Percentiles rank a stretch among this genome's conserved stretches.
Conservation (phyloP, 2,113 vertebrate genomes). For the Hiodon tergisus region DNA sequence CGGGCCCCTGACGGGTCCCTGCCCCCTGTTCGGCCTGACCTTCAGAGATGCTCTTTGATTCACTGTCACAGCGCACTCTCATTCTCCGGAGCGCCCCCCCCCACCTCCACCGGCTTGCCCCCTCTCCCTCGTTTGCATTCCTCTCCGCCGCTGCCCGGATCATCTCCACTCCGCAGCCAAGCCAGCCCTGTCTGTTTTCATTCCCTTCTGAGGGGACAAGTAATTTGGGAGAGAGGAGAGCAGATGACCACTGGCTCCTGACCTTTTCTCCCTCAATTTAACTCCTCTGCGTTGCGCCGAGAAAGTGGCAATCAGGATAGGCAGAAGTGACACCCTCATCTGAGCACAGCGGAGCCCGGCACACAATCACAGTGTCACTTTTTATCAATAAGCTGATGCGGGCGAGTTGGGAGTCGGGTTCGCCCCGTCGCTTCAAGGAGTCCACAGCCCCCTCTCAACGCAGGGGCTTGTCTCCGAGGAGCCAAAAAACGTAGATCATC, state of each 20-base stretch:
- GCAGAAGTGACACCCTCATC: conserved; percentile 72
- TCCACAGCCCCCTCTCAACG: conserved; percentile 20
- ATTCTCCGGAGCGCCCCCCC: background rate
- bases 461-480: background rate
- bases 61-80: background rate
- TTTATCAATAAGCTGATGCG: conserved; percentile 48
- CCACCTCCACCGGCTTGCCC: background rate
- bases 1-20: conserved; percentile 20
- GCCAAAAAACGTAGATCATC: conserved; percentile 1
- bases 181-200: conserved; percentile 61
- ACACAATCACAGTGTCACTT: conserved; percentile 65
- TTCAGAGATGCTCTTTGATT: conserved; percentile 32
- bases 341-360: conserved; percentile 43
- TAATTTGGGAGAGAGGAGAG: conserved; percentile 60
- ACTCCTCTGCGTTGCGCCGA: conserved; percentile 46
- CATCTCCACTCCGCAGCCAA: conserved; percentile 47
- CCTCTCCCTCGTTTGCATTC: conserved; percentile 40
- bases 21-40: conserved; percentile 29
- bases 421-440: conserved; percentile 23
- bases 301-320: conserved; percentile 66
- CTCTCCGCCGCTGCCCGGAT: conserved; percentile 44
- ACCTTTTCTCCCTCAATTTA: conserved; percentile 84
- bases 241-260: conserved; percentile 67
- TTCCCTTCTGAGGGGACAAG: conserved; percentile 64
- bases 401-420: conserved; percentile 27